phyloP scores from a whole-genome alignment of 1,140 invertebrate species.

The Drosophila kikkawai region DNA sequence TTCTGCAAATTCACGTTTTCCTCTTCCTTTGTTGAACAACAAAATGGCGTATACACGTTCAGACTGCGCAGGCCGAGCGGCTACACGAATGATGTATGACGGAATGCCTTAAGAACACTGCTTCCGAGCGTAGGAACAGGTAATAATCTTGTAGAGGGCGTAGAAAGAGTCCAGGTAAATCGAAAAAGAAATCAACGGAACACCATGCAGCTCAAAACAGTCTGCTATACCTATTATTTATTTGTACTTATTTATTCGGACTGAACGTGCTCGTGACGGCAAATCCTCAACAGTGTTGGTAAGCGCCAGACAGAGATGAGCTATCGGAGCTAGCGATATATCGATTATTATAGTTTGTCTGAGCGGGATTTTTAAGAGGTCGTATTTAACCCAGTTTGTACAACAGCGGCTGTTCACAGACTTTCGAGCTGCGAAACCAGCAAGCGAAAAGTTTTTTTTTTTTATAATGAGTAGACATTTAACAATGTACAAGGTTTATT shows the following conservation, averaged over 20 bases:
- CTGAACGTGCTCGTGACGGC: not conserved
- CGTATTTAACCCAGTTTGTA: not conserved
- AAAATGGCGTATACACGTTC: slow-evolving; percentile 54
- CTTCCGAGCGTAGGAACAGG: not conserved
- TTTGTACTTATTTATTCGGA: slow-evolving; percentile 4
- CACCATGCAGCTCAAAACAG: not conserved
- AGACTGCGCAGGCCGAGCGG: slow-evolving; percentile 21
- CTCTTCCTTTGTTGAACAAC: slow-evolving; percentile 73
- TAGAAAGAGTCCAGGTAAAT: not conserved
- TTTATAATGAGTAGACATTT: too few species aligned
- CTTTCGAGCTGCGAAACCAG: too few species aligned
- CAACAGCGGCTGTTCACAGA: too few species aligned
- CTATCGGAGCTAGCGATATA: not conserved
- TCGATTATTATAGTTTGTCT: not conserved
- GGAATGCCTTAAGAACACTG: not conserved
- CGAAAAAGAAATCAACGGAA: not conserved
- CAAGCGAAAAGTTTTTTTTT: too few species aligned
- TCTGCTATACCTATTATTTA: too few species aligned
- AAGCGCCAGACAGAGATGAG: not conserved
- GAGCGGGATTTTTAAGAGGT: not conserved
- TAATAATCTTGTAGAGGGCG: not conserved
- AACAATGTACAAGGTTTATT: too few species aligned
- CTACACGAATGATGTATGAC: not conserved
- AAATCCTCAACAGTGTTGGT: not conserved
- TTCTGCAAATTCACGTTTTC: slow-evolving; percentile 66